Percentiles rank a stretch among this genome's conserved stretches.
phyloP scores from a whole-genome alignment of 30 jellyfish, hydroid and myxozoan genomes.

The Aurelia coerulea region DNA sequence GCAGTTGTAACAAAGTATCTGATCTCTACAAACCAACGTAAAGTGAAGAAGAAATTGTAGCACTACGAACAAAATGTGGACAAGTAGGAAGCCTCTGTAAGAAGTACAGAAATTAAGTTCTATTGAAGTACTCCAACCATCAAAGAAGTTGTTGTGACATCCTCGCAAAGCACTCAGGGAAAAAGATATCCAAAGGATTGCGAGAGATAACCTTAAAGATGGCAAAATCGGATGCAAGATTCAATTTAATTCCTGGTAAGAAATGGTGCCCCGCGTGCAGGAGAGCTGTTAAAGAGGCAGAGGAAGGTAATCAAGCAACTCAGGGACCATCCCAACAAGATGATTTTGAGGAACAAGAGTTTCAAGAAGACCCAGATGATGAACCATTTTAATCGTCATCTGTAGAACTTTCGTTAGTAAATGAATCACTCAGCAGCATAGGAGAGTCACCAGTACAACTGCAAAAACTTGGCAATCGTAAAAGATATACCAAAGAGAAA shows the following conservation, averaged over 20 bases:
- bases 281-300: no score
- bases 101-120: not conserved
- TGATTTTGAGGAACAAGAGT: no score
- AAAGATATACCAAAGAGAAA: not conserved
- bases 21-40: not conserved
- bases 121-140: not conserved
- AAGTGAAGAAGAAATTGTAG: not conserved
- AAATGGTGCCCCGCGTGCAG: slow-evolving; percentile 10
- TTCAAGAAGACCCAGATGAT: no score
- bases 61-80: not conserved
- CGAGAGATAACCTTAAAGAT: not conserved
- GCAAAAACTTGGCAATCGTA: not conserved
- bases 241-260: slow-evolving; percentile 5
- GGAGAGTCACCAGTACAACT: not conserved
- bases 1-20: not conserved
- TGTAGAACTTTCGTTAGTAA: not conserved
- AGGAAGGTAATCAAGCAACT: no score
- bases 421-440: not conserved
- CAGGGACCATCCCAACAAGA: no score
- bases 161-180: not conserved
- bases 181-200: not conserved
- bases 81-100: not conserved
- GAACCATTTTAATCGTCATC: not conserved
- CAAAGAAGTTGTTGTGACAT: slow-evolving; percentile 5
- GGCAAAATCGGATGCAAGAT: not conserved